Percentiles rank a stretch among this genome's conserved stretches.
Conservation (phyloP, 2,888 invertebrate species). For the Patella caerulea region DNA sequence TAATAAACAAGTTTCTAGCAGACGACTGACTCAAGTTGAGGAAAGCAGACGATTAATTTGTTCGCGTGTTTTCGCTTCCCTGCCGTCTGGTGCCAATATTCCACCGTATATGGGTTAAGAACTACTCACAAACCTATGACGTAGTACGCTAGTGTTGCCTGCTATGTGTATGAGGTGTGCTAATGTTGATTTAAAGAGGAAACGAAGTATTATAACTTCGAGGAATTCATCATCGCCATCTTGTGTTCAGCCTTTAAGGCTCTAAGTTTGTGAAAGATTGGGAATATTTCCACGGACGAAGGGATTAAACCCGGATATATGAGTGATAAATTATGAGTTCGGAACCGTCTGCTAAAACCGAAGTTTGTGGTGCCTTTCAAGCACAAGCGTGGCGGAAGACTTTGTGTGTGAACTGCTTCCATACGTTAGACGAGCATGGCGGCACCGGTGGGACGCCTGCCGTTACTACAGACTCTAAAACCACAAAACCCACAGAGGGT, state of each 20-base stretch:
- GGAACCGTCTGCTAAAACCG: slow-evolving; percentile 28
- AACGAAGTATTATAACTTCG: slow-evolving; percentile 25
- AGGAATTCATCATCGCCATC: slow-evolving; percentile 36
- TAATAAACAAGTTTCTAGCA: background rate
- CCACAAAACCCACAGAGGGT: background rate
- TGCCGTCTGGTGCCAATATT: background rate
- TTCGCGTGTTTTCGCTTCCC: too few relatives aligned
- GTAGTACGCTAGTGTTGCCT: slow-evolving; percentile 39
- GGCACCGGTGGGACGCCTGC: slow-evolving; percentile 32
- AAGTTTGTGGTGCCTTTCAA: slow-evolving; percentile 67
- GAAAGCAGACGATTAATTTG: background rate
- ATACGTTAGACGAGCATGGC: slow-evolving; percentile 60
- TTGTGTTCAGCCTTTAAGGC: slow-evolving; percentile 8
- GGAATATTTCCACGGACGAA: slow-evolving; percentile 6
- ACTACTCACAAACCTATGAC: slow-evolving; percentile 43
- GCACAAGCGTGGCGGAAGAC: slow-evolving; percentile 71
- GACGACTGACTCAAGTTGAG: background rate
- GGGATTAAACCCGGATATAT: slow-evolving; percentile 9
- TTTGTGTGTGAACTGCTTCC: slow-evolving; percentile 71
- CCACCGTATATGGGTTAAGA: slow-evolving; percentile 33
- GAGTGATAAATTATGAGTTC: slow-evolving; percentile 23
- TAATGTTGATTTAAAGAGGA: slow-evolving; percentile 21
- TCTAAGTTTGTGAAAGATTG: slow-evolving; percentile 10
- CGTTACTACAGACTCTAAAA: slow-evolving; percentile 22
- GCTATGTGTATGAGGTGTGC: slow-evolving; percentile 34